A percentile compares a stretch with the other conserved stretches of the same genome.
These are phyloP conservation scores for Samia ricini DNA, from an alignment of 1,140 invertebrate genomes.

Conservation along the genomic window DNA sequence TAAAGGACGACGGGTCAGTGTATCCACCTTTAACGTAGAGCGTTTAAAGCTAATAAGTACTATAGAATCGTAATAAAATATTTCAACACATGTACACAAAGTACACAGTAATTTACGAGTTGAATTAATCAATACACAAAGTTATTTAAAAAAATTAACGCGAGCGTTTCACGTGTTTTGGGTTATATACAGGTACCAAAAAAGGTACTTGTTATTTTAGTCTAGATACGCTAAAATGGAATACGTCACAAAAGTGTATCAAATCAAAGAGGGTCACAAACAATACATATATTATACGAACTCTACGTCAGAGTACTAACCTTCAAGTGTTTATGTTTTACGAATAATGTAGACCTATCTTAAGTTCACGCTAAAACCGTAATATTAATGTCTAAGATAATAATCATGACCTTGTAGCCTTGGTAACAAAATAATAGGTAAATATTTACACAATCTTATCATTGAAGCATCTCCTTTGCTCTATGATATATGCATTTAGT, in stretches of 20 bases:
- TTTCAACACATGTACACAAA: too few relatives aligned
- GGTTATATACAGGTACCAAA: too few relatives aligned
- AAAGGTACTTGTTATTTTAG: too few relatives aligned
- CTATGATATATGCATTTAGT: neutral
- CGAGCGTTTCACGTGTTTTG: too few relatives aligned
- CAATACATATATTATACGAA: neutral
- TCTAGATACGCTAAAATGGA: too few relatives aligned
- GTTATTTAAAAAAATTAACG: too few relatives aligned
- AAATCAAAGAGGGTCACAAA: neutral
- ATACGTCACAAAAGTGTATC: neutral
- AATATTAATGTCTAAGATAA: neutral
- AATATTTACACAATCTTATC: neutral
- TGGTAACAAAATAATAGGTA: constrained; percentile 8
- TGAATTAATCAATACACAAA: too few relatives aligned
- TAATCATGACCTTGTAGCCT: neutral
- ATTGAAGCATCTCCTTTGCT: neutral
- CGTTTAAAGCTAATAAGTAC: too few relatives aligned
- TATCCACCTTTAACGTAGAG: too few relatives aligned
- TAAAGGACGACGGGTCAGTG: too few relatives aligned
- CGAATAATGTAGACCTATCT: neutral
- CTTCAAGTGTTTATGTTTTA: neutral
- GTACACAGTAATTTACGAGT: too few relatives aligned
- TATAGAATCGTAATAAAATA: too few relatives aligned
- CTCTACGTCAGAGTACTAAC: neutral
- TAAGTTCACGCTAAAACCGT: neutral